Percentiles rank a stretch among this genome's conserved stretches.
Evolutionary conservation across 2,113 vertebrate species (phyloP).

Genomic region (Corythornis cristatus): DNA sequence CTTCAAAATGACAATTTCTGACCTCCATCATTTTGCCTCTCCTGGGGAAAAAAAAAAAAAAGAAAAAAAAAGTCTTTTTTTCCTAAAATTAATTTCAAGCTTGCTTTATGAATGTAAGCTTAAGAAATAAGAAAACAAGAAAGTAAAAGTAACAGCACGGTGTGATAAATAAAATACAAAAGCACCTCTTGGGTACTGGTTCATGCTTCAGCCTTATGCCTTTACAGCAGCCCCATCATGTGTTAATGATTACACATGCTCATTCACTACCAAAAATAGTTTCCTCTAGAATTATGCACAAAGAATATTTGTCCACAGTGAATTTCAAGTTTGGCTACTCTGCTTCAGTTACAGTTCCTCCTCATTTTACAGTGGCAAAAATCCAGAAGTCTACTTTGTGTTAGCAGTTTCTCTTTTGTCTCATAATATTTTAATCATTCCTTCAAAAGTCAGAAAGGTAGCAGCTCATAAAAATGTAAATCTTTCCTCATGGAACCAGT

Average conservation of each 20-base stretch:
- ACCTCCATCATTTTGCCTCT: neutral
- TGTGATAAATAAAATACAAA: conserved; percentile 28
- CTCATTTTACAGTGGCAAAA: conserved; percentile 59
- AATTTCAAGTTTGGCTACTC: conserved; percentile 56
- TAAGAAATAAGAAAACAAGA: neutral
- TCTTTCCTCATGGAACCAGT: neutral
- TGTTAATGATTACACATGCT: conserved; percentile 68
- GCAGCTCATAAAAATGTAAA: neutral
- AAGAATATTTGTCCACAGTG: conserved; percentile 65
- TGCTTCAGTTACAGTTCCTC: conserved; percentile 59
- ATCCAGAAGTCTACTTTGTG: conserved; percentile 38
- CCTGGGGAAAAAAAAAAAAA: neutral
- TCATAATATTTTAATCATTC: conserved; percentile 1
- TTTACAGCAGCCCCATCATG: conserved; percentile 12
- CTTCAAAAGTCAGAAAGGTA: neutral
- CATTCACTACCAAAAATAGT: conserved; percentile 66
- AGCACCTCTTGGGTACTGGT: conserved; percentile 39
- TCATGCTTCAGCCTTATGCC: conserved; percentile 5
- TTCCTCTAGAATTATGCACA: conserved; percentile 64
- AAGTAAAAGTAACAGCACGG: neutral
- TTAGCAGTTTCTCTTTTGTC: conserved; percentile 39
- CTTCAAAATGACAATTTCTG: neutral
- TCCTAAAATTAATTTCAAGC: neutral
- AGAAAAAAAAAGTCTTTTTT: neutral
- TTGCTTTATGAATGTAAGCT: neutral